Conservation (phyloP, 2,888 invertebrate genomes). For the Lysandra bellargus region DNA sequence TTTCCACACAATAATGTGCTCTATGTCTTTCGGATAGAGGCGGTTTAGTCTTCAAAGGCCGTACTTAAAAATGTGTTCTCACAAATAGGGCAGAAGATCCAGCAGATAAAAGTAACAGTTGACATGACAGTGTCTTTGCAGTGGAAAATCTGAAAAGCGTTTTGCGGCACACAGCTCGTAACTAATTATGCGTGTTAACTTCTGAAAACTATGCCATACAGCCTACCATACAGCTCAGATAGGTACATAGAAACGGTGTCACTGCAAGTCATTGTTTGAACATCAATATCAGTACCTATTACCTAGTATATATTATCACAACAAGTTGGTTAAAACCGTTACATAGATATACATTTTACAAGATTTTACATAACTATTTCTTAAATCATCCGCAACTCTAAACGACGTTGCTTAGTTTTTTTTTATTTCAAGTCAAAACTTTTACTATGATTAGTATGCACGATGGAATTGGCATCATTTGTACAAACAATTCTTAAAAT, state of each 20-base stretch:
- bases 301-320: too few relatives aligned
- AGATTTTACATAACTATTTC: too few relatives aligned
- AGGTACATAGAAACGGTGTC: not conserved
- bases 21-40: conserved; percentile 40
- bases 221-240: not conserved
- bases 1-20: conserved; percentile 42
- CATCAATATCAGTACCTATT: too few relatives aligned
- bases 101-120: conserved; percentile 53
- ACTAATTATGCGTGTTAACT: not conserved
- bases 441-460: too few relatives aligned
- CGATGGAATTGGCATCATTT: too few relatives aligned
- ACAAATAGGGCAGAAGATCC: conserved; percentile 71
- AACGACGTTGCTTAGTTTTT: too few relatives aligned
- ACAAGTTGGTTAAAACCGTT: too few relatives aligned
- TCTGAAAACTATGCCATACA: conserved; percentile 14
- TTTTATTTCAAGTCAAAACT: too few relatives aligned
- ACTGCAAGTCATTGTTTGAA: not conserved
- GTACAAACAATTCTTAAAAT: too few relatives aligned
- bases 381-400: too few relatives aligned
- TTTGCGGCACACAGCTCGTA: not conserved
- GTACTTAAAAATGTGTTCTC: conserved; percentile 34
- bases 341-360: too few relatives aligned
- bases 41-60: not conserved
- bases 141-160: conserved; percentile 8
- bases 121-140: conserved; percentile 47